These are phyloP conservation scores for Pelobates fuscus DNA, from an alignment of 2,113 vertebrate species.

Conservation along the genomic window DNA sequence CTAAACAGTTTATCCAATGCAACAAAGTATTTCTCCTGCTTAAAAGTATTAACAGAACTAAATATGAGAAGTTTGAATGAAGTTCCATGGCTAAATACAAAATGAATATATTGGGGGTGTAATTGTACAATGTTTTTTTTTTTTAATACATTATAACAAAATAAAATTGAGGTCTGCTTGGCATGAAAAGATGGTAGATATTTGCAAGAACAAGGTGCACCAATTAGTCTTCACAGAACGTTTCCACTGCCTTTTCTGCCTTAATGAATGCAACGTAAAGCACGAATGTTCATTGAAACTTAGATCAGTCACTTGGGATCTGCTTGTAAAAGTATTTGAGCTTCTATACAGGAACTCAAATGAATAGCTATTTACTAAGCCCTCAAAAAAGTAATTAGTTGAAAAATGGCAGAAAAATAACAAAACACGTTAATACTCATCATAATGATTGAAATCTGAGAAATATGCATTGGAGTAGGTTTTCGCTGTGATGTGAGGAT, in stretches of 20 bases:
- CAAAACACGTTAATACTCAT: slow-evolving; percentile 84
- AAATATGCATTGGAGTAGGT: slow-evolving; percentile 97
- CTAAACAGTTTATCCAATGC: neutral
- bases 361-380: slow-evolving; percentile 58
- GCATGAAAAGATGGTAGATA: slow-evolving; percentile 46
- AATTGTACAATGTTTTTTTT: neutral
- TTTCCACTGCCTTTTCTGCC: slow-evolving; percentile 29
- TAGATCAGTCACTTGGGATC: slow-evolving; percentile 51
- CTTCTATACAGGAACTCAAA: slow-evolving; percentile 59
- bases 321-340: slow-evolving; percentile 63
- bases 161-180: slow-evolving; percentile 30
- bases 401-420: slow-evolving; percentile 55
- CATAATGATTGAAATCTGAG: slow-evolving; percentile 95
- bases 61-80: too few relatives aligned
- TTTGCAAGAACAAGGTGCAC: slow-evolving; percentile 4
- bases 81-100: too few relatives aligned
- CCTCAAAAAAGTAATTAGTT: slow-evolving; percentile 54
- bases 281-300: neutral
- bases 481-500: slow-evolving; percentile 91
- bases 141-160: slow-evolving; percentile 18
- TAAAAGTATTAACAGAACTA: too few relatives aligned
- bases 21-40: too few relatives aligned
- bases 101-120: neutral
- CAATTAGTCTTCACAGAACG: slow-evolving; percentile 36
- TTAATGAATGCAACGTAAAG: slow-evolving; percentile 20